Percentiles rank a stretch among this genome's conserved stretches.
Conservation (phyloP, 2,113 vertebrate species). For the Tetrao urogallus region DNA sequence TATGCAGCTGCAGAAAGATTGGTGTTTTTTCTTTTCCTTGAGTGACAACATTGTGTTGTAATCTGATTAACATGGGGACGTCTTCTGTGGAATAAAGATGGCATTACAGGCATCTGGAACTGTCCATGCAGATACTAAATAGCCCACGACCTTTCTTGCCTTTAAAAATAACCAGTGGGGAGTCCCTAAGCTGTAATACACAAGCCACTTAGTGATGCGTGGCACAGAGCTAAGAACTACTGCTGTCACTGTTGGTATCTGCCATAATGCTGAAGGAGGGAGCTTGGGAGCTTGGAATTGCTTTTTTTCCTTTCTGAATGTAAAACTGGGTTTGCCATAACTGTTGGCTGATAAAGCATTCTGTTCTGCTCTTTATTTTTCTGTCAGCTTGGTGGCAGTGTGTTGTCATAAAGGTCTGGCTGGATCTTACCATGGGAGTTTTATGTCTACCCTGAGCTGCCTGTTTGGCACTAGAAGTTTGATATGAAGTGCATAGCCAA, state of each 20-base stretch:
- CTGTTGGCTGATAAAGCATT: not conserved
- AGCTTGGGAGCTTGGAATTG: not conserved
- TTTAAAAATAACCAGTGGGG: not conserved
- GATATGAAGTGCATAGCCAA: not conserved
- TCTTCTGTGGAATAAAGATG: not conserved
- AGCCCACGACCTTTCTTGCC: not conserved
- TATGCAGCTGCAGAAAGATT: fast-evolving
- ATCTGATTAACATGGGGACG: fast-evolving
- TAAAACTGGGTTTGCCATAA: not conserved
- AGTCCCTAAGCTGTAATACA: not conserved
- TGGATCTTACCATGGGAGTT: not conserved
- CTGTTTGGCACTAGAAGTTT: not conserved
- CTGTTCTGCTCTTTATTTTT: not conserved
- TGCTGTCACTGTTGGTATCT: not conserved
- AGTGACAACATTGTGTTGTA: fast-evolving
- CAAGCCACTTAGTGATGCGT: not conserved
- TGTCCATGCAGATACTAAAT: not conserved
- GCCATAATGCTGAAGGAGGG: not conserved
- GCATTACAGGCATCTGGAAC: not conserved
- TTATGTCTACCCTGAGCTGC: not conserved
- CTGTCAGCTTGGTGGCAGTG: not conserved
- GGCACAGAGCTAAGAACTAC: not conserved
- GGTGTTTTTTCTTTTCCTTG: not conserved
- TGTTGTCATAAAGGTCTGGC: not conserved
- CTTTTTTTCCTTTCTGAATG: not conserved